Conservation (phyloP, 2,113 vertebrate genomes). For the Helogale parvula region DNA sequence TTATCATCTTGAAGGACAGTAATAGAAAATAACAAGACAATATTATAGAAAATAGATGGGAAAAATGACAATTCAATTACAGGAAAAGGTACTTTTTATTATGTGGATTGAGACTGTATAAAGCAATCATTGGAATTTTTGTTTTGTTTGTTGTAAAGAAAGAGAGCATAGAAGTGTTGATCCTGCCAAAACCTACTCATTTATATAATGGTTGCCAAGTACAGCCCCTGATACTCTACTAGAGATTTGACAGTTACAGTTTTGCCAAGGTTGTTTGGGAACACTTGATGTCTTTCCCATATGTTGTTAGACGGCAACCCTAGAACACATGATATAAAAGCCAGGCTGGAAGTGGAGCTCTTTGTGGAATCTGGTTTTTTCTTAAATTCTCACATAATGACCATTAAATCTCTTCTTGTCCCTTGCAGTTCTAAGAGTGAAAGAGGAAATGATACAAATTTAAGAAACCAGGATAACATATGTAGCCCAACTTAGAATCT, state of each 20-base stretch:
- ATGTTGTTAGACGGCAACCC: constrained; percentile 16
- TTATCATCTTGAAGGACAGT: constrained; percentile 33
- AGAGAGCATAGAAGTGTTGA: neutral
- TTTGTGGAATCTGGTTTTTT: neutral
- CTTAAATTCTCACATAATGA: neutral
- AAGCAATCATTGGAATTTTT: neutral
- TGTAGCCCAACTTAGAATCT: neutral
- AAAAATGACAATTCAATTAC: neutral
- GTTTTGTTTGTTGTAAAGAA: neutral
- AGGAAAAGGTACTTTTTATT: neutral
- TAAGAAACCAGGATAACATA: neutral
- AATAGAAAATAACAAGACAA: constrained; percentile 44
- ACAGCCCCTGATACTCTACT: constrained; percentile 11
- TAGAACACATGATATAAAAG: constrained; percentile 37
- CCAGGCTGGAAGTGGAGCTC: neutral
- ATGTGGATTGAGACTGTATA: neutral
- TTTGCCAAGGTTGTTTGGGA: constrained; percentile 46
- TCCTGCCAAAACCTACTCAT: constrained; percentile 3
- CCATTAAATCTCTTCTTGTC: neutral
- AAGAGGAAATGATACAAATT: neutral
- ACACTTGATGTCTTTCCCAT: constrained; percentile 39
- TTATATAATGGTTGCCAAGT: constrained; percentile 49
- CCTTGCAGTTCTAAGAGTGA: neutral
- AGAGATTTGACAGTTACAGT: constrained; percentile 12
- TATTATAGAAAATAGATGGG: neutral